A percentile compares a stretch with the other conserved stretches of the same genome.
Evolutionary conservation across 1,140 invertebrate genomes (phyloP).

Genomic region (Pectinophora gossypiella): DNA sequence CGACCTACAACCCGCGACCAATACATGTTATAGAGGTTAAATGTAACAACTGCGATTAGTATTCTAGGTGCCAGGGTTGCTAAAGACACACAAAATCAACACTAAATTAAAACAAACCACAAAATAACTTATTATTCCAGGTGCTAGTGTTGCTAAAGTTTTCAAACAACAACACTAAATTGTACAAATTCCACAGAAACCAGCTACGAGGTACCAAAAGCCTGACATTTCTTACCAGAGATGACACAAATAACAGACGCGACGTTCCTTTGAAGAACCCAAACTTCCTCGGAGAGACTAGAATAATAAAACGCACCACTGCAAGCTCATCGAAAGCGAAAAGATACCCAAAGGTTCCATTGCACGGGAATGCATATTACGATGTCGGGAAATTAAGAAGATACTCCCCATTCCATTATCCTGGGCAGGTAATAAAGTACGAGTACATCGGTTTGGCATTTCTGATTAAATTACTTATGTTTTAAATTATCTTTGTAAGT

Average conservation of each 20-base stretch:
- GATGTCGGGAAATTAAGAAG: slow-evolving; percentile 34
- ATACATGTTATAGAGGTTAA: too few species aligned
- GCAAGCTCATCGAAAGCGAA: slow-evolving; percentile 1
- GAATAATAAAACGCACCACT: neutral
- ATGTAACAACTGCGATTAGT: too few species aligned
- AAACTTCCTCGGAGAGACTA: neutral
- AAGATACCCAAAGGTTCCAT: slow-evolving; percentile 15
- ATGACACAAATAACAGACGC: neutral
- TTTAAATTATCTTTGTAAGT: too few species aligned
- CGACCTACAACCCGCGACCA: too few species aligned
- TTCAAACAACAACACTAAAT: too few species aligned
- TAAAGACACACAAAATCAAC: too few species aligned
- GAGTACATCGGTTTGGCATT: slow-evolving; percentile 1
- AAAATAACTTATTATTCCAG: too few species aligned
- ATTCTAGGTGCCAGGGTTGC: too few species aligned
- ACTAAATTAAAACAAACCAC: too few species aligned
- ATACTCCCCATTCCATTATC: slow-evolving; percentile 53
- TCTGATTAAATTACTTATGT: slow-evolving; percentile 11
- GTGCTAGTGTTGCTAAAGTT: too few species aligned
- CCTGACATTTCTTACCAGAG: neutral
- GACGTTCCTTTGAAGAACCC: neutral
- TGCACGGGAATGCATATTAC: slow-evolving; percentile 25
- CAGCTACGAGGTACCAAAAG: neutral
- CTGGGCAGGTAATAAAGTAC: slow-evolving; percentile 37
- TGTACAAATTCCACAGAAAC: too few species aligned